Percentiles rank a stretch among this genome's conserved stretches.
Evolutionary conservation across 2,113 vertebrate species (phyloP).

Genomic region (Calidris pugnax): DNA sequence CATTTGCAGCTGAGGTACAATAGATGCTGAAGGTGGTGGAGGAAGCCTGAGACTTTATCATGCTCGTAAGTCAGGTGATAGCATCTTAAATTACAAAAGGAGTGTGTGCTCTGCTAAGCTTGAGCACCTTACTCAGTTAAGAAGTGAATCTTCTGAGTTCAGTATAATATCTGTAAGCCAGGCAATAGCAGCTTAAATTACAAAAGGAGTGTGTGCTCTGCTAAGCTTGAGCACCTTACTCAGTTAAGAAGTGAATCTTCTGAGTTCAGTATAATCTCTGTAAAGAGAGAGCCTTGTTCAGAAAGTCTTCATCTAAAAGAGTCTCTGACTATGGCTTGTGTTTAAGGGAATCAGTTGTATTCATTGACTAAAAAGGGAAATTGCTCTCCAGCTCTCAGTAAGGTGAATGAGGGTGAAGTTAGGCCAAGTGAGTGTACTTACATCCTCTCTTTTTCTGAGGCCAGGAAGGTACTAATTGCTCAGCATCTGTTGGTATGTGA

Average conservation of each 20-base stretch:
- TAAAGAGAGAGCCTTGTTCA: background rate
- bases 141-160: background rate
- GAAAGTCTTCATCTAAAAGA: background rate
- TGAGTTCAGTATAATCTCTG: background rate
- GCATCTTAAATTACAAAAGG: background rate
- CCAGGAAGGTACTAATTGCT: rapidly evolving
- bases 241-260: background rate
- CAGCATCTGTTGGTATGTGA: background rate
- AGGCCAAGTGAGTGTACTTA: no score
- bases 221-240: background rate
- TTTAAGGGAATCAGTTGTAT: background rate
- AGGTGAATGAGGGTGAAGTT: background rate
- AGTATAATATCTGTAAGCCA: rapidly evolving
- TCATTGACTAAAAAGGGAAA: background rate
- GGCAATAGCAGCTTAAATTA: background rate
- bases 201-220: background rate
- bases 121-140: background rate
- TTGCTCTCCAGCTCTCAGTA: background rate
- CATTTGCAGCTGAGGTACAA: background rate
- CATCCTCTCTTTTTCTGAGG: background rate
- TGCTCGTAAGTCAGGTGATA: background rate
- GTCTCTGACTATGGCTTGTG: no score
- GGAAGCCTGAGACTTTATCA: background rate
- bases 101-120: background rate
- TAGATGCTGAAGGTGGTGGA: background rate